Conservation (phyloP, 1,140 invertebrate species). For the Plutomurus gul region DNA sequence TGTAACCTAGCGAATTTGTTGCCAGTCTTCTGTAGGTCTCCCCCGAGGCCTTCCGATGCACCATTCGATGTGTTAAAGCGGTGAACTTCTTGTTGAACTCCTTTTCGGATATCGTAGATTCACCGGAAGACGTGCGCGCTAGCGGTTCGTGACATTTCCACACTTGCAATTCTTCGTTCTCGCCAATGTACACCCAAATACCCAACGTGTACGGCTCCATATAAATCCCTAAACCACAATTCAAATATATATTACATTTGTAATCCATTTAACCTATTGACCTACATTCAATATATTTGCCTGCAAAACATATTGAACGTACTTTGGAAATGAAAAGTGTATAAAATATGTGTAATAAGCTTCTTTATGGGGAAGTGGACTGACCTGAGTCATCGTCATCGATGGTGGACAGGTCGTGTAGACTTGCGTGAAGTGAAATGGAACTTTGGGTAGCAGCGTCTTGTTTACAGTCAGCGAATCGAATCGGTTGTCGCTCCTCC, state of each 20-base stretch:
- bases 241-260: too few relatives aligned
- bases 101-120: conserved; percentile 84
- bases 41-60: conserved; percentile 86
- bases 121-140: conserved; percentile 60
- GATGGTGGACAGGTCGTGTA: conserved; percentile 50
- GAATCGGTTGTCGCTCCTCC: conserved; percentile 10
- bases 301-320: too few relatives aligned
- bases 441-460: conserved; percentile 67
- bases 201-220: conserved; percentile 56
- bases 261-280: too few relatives aligned
- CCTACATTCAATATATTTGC: too few relatives aligned
- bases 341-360: too few relatives aligned
- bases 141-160: conserved; percentile 62
- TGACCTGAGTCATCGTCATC: conserved; percentile 56
- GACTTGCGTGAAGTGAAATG: conserved; percentile 57
- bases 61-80: conserved; percentile 82
- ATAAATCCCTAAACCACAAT: conserved; percentile 37
- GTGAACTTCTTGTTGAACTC: conserved; percentile 84
- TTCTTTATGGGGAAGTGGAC: neutral
- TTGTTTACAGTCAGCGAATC: conserved; percentile 9
- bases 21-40: conserved; percentile 86
- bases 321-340: too few relatives aligned
- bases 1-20: conserved; percentile 80
- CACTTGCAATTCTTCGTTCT: conserved; percentile 70
- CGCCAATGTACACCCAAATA: conserved; percentile 76